These are phyloP conservation scores for Hemaris fuciformis DNA, from an alignment of 2,888 invertebrate species.

Conservation along the genomic window DNA sequence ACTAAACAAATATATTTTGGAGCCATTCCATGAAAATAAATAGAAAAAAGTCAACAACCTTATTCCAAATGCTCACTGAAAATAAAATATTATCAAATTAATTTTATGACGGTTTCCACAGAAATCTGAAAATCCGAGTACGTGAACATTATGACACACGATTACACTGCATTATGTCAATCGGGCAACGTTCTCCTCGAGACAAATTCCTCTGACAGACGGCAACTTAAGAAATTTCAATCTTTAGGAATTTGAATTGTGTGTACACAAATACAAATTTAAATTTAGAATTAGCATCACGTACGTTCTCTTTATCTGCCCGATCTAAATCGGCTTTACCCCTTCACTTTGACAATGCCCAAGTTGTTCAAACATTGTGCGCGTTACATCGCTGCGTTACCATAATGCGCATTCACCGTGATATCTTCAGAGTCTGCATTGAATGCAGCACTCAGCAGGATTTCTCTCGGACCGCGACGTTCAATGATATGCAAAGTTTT, in stretches of 20 bases:
- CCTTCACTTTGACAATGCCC: constrained; percentile 42
- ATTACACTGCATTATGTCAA: neutral
- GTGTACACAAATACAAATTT: constrained; percentile 52
- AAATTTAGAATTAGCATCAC: constrained; percentile 70
- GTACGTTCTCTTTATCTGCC: constrained; percentile 55
- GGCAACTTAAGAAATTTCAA: constrained; percentile 46
- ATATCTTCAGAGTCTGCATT: constrained; percentile 37
- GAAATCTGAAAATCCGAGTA: neutral
- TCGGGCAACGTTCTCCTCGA: neutral
- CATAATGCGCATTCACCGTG: constrained; percentile 15
- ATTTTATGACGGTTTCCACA: too few species aligned
- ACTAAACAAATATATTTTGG: too few species aligned
- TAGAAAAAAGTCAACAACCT: too few species aligned
- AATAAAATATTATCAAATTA: too few species aligned
- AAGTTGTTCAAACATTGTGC: constrained; percentile 27
- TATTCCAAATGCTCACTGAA: too few species aligned
- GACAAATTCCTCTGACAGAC: constrained; percentile 27
- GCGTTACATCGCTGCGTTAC: constrained; percentile 35
- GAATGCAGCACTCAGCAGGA: constrained; percentile 34
- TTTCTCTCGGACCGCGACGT: constrained; percentile 24
- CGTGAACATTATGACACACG: neutral
- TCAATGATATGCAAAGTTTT: constrained; percentile 52
- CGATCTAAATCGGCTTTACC: constrained; percentile 74
- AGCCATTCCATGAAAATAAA: too few species aligned
- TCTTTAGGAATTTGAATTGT: constrained; percentile 54